These are phyloP conservation scores for Pasiphila rectangulata DNA, from an alignment of 2,888 invertebrate species.

Conservation along the genomic window DNA sequence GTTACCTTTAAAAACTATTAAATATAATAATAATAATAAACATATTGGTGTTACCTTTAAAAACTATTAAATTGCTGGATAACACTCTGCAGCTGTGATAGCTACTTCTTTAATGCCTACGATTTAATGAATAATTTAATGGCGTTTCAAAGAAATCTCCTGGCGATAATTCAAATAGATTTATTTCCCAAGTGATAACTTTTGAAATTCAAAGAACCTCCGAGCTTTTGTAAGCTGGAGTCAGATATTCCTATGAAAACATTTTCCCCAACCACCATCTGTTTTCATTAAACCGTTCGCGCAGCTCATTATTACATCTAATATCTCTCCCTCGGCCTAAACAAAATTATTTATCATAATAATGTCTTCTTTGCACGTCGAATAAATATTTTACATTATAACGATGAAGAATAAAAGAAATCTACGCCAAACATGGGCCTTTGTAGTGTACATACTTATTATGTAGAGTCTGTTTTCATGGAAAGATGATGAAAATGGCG, in stretches of 20 bases:
- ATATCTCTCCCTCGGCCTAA: conserved; percentile 43
- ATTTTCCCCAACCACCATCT: conserved; percentile 40
- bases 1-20: too few relatives aligned
- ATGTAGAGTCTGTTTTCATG: conserved; percentile 20
- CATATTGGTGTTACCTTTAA: too few relatives aligned
- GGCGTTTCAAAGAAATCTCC: background rate
- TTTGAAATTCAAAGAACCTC: too few relatives aligned
- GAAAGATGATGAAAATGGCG: conserved; percentile 21
- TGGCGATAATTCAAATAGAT: background rate
- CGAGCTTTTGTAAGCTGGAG: background rate
- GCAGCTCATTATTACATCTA: conserved; percentile 47
- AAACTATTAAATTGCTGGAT: too few relatives aligned
- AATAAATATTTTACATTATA: conserved; percentile 32
- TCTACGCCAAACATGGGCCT: conserved; percentile 21
- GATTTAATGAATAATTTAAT: background rate
- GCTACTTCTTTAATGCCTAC: too few relatives aligned
- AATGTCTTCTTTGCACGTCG: conserved; percentile 31
- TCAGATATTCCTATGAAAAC: conserved; percentile 14
- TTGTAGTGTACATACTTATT: conserved; percentile 27
- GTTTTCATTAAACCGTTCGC: conserved; percentile 52
- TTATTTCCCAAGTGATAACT: too few relatives aligned
- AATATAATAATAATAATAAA: too few relatives aligned
- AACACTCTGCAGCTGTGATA: too few relatives aligned
- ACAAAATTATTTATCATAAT: conserved; percentile 49
- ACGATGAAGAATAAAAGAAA: conserved; percentile 22